phyloP scores from a whole-genome alignment of 1,140 invertebrate species.

The Hycleus cichorii region DNA sequence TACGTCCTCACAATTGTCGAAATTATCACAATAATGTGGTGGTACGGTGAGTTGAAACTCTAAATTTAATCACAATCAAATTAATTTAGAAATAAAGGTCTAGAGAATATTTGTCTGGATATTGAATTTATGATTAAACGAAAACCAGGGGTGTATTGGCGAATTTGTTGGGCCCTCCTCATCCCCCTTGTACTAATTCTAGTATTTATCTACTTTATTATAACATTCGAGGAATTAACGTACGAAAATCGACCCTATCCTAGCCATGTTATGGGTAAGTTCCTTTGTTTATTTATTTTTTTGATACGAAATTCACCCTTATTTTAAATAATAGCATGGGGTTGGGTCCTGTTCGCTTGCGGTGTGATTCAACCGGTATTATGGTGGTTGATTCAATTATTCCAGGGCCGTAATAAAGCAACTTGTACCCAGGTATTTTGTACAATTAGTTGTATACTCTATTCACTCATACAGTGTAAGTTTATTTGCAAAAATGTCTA shows the following conservation, averaged over 20 bases:
- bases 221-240: constrained; percentile 46
- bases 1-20: constrained; percentile 66
- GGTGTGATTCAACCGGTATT: constrained; percentile 23
- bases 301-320: neutral
- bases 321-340: constrained; percentile 19
- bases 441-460: too few relatives aligned
- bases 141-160: constrained; percentile 66
- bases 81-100: constrained; percentile 40
- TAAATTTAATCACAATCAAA: neutral
- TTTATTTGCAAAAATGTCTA: too few relatives aligned
- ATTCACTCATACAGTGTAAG: too few relatives aligned
- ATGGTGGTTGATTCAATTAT: constrained; percentile 21
- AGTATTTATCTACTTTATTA: constrained; percentile 56
- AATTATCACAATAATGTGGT: constrained; percentile 60
- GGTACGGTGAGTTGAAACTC: constrained; percentile 58
- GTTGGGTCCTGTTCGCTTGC: constrained; percentile 22
- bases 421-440: too few relatives aligned
- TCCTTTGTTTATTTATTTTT: neutral
- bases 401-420: neutral
- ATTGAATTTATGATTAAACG: constrained; percentile 66
- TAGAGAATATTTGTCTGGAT: constrained; percentile 54
- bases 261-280: constrained; percentile 29
- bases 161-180: constrained; percentile 69
- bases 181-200: constrained; percentile 61
- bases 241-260: constrained; percentile 43